phyloP scores from a whole-genome alignment of 2,888 invertebrate genomes.

The Psylliodes chrysocephalus region DNA sequence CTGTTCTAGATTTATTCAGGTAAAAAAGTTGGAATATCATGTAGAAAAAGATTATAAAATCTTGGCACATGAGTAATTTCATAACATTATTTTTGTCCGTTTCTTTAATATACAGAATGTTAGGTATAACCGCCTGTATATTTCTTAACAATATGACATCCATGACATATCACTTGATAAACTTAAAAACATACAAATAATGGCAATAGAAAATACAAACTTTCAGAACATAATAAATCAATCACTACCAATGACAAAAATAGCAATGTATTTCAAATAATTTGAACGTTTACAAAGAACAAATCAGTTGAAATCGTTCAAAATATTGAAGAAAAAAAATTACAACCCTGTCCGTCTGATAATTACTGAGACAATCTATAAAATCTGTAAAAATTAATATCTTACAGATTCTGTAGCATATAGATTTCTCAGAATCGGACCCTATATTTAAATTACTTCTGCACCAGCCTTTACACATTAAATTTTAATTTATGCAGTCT shows the following conservation, averaged over 20 bases:
- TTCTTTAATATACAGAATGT: too few relatives aligned
- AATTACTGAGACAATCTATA: too few relatives aligned
- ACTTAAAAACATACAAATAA: neutral
- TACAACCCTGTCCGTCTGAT: neutral
- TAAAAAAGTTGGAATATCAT: constrained; percentile 10
- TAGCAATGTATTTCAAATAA: neutral
- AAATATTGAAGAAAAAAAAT: too few relatives aligned
- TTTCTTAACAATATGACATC: constrained; percentile 18
- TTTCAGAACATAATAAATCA: neutral
- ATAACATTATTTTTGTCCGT: constrained; percentile 15
- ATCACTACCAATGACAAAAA: neutral
- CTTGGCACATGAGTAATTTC: constrained; percentile 31
- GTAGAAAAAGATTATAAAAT: constrained; percentile 9
- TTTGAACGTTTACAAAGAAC: neutral
- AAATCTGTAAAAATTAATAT: too few relatives aligned
- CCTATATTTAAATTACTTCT: constrained; percentile 10
- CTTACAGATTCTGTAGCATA: too few relatives aligned
- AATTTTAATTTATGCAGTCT: constrained; percentile 1
- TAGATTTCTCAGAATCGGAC: too few relatives aligned
- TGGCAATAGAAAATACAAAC: neutral
- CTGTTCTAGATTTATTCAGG: constrained; percentile 1
- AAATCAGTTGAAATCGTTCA: too few relatives aligned
- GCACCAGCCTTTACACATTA: constrained; percentile 12
- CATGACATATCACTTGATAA: constrained; percentile 12
- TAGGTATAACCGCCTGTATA: too few relatives aligned